Base-by-base conservation (phyloP, 2,113 vertebrate genomes). In the Penelope pileata region DNA sequence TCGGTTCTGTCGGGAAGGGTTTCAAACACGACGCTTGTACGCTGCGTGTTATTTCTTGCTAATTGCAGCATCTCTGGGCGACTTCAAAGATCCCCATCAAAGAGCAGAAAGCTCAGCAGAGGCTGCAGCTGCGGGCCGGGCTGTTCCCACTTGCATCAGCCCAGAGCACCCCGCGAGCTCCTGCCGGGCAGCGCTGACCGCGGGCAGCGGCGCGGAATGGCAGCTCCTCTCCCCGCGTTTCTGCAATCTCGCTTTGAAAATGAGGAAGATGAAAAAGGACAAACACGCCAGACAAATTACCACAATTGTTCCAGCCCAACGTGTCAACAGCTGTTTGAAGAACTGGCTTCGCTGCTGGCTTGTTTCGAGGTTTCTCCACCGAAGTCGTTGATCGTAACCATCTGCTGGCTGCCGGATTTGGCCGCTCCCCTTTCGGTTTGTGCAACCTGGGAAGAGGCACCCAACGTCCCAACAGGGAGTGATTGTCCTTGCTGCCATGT, bases 171-270 rank as follows among this genome's bases (percentile, higher is more conserved):
- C 54, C 2, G 38, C 11, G 9, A 24, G 10, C 73, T 58, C 42
- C 30, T 1, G 2, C 9, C 3, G 12, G 36, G 81, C 42, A 4
- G 72, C 29, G 24, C 82, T 8, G 43, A 19, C 59, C 17, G 1
- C 32, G 4, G 62, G 43, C 78, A 22, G 1, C n/a, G n/a, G n/a
- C n/a, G n/a, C 45, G 4, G 77, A 5, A 3, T 0, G 5, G 1
- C 10, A 2, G 23, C 9, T 56, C 15, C 36, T 34, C 68, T 27
- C 47, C 50, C 30, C 8, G 0, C 22, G 1, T 7, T 62, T 48
- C 68, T 62, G 30, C 22, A 29, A 45, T 3, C 9, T 10, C 1
- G 1, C 50, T 58, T 50, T n/a, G 78, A 19, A 40, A 59, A 60
- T 0, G 3, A 47, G 58, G 78, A 17, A 18, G 64, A 27, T 47